Conservation (phyloP, 2,113 vertebrate species). For the Myrmecobius fasciatus region DNA sequence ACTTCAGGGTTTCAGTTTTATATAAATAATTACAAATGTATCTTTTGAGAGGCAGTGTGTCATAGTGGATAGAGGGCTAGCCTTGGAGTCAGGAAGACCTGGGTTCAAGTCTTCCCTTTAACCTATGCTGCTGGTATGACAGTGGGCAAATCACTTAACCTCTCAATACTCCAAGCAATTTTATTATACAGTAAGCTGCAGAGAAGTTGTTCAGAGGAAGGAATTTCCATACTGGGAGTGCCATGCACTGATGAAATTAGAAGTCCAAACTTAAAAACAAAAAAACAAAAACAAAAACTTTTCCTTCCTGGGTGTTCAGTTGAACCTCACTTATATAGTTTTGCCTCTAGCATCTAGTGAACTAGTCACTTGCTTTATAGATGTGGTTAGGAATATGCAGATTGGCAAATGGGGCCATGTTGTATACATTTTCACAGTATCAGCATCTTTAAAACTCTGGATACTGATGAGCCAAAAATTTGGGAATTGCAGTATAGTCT, state of each 20-base stretch:
- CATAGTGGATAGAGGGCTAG: not conserved
- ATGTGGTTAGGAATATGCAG: accelerated
- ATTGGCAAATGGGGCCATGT: accelerated
- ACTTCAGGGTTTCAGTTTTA: not conserved
- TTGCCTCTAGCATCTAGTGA: not conserved
- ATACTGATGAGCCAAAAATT: accelerated
- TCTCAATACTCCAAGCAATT: not conserved
- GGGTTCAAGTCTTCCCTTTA: not conserved
- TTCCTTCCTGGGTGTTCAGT: not conserved
- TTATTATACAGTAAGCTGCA: not conserved
- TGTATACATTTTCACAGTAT: too few species aligned
- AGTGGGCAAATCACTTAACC: not conserved
- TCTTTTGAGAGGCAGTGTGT: not conserved
- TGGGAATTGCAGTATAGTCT: not conserved
- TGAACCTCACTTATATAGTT: not conserved
- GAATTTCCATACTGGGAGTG: not conserved
- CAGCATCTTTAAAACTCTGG: not conserved
- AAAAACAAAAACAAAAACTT: not conserved
- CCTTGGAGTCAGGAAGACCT: not conserved
- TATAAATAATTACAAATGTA: not conserved
- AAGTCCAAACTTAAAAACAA: not conserved
- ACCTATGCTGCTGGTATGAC: not conserved
- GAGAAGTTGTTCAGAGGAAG: not conserved
- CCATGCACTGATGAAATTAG: not conserved
- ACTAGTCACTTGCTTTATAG: not conserved